Evolutionary conservation across 2,888 invertebrate species (phyloP), one percentile per base, ranked within the genome.

Genomic region (Tachina grossa): DNA sequence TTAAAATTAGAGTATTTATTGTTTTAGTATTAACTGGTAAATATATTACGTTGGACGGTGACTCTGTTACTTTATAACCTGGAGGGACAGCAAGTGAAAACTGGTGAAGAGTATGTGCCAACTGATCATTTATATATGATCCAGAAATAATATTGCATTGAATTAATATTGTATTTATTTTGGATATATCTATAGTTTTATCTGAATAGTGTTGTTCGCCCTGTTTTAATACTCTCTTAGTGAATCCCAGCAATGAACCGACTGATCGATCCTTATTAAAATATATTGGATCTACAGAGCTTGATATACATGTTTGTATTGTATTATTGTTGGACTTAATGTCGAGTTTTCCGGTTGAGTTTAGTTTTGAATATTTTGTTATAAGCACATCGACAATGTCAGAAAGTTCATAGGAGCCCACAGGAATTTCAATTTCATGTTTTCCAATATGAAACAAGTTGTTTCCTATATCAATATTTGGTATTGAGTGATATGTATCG

Each of bases 31-130:
- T 90, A 14, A 91, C 87, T 47, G 22, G 91, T 83, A 91, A 88
- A 89, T 91, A 91, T 76, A 91, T 89, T 9, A 90, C 87, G 88
- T 90, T 90, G 71, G 75, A 78, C 10, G 91, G 91, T 14, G 88
- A 88, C 83, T 91, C 91, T 63, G 89, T 87, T 57, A 91, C 89
- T 88, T 90, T 90, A 89, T 89, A 92, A 11, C 92, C 91, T 19
- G 90, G 89, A 31, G 88, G 87, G 16, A 90, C 89, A 31, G 31
- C 31, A 31, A 31, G 31, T 31, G 31, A 31, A 63, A 63, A 63
- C 19, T 63, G 63, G 19, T 63, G 45, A 9, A 8, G 88, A 9
- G 89, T 90, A 45, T n/a, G 82, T 92, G 91, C 88, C 39, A 83
- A 88, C 59, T 39, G 49, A 39, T 59, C 59, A 49, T 72, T 72